phyloP scores from a whole-genome alignment of 2,888 invertebrate species.

The Scaptomyza caliginosa region DNA sequence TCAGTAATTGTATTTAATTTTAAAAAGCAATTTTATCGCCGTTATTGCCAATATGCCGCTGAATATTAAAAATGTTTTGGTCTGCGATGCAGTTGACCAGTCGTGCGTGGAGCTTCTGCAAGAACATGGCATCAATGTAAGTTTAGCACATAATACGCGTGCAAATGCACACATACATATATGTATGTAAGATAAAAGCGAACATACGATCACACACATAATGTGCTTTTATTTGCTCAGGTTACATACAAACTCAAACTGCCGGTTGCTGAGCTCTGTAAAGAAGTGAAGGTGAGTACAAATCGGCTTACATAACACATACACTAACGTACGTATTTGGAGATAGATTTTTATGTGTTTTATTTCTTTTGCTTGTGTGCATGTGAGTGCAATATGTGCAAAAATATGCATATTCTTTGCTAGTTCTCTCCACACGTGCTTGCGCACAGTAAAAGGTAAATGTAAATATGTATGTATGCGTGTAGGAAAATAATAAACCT shows the following conservation, averaged over 20 bases:
- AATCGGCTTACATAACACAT: conserved; percentile 4
- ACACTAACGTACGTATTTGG: not conserved
- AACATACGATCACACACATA: not conserved
- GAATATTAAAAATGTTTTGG: conserved; percentile 91
- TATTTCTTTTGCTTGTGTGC: not conserved
- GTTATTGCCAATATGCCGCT: conserved; percentile 84
- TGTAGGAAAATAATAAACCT: conserved; percentile 2
- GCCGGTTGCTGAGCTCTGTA: conserved; percentile 90
- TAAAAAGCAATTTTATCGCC: not conserved
- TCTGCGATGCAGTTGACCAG: conserved; percentile 96
- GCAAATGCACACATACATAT: not conserved
- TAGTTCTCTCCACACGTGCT: conserved; percentile 9
- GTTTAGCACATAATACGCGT: conserved; percentile 29
- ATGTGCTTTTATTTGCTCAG: conserved; percentile 54
- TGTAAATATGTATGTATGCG: conserved; percentile 12
- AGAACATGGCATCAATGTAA: conserved; percentile 91
- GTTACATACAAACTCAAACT: conserved; percentile 90
- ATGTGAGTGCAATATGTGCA: not conserved
- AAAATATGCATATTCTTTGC: not conserved
- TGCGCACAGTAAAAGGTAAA: not conserved
- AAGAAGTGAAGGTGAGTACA: conserved; percentile 92
- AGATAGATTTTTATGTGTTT: too few species aligned
- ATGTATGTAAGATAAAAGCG: conserved; percentile 1
- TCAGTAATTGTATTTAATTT: conserved; percentile 9
- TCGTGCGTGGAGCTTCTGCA: conserved; percentile 92